Conservation (phyloP, 2,113 vertebrate genomes). For the Ariopsis seemanni region DNA sequence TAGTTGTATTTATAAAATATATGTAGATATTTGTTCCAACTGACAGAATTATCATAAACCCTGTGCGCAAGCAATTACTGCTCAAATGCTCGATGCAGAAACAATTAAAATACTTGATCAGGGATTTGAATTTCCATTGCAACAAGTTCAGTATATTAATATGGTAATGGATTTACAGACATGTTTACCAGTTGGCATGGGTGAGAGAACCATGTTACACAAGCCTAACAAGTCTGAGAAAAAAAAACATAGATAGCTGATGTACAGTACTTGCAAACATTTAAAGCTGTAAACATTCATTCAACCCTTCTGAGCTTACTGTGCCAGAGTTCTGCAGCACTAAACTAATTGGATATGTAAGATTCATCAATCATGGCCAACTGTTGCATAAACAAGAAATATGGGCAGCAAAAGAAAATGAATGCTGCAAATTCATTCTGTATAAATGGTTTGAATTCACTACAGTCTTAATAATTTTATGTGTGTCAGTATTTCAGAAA, state of each 20-base stretch:
- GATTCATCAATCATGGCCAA: slow-evolving; percentile 36
- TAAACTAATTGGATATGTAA: slow-evolving; percentile 45
- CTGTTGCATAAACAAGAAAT: slow-evolving; percentile 32
- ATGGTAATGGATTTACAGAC: slow-evolving; percentile 42
- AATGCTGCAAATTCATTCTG: slow-evolving; percentile 25
- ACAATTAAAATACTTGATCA: slow-evolving; percentile 3
- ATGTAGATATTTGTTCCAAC: not conserved
- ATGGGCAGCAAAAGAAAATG: slow-evolving; percentile 33
- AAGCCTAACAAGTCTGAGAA: slow-evolving; percentile 36
- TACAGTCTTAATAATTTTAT: not conserved
- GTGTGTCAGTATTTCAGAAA: not conserved
- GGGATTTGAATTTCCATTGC: slow-evolving; percentile 13
- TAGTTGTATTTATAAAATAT: not conserved
- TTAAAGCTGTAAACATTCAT: slow-evolving; percentile 41
- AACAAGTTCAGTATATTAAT: slow-evolving; percentile 27
- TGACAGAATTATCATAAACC: not conserved
- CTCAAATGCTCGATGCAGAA: not conserved
- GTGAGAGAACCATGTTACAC: slow-evolving; percentile 34
- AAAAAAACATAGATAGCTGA: slow-evolving; percentile 36
- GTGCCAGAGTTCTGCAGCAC: slow-evolving; percentile 36
- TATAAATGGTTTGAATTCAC: not conserved
- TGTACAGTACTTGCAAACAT: not conserved
- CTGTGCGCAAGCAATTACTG: no score
- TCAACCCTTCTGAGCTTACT: slow-evolving; percentile 30
- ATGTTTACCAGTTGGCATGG: slow-evolving; percentile 44